Evolutionary conservation across 2,797 vertebrate genomes (phyloP), one percentile per base, ranked within the genome.

Genomic region (Sebastes matsubarae): DNA sequence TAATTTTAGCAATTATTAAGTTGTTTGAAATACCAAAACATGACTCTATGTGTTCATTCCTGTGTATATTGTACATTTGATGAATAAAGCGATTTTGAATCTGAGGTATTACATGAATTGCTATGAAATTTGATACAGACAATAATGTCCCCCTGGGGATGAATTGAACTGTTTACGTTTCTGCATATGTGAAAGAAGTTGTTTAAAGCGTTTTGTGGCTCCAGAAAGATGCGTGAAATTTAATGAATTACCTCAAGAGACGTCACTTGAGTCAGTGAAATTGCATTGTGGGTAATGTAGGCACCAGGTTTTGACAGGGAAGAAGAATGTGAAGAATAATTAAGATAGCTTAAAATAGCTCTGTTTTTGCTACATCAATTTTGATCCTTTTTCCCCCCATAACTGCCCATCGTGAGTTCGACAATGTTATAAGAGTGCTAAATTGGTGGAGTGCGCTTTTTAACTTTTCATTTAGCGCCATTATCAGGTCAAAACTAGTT

Each of bases 91-190:
- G 20, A 9, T 52, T 52, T 0, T 52, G 20, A n/a, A 10, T 52
- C 50, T 52, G 50, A 52, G 20, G 20, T 30, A 27, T 14, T 69
- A 16, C 11, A 64, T 13, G 5, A 20, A 58, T 68, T 67, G 34
- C 14, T 2, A 24, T 42, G 7, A 20, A 2, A 63, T 27, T 16
- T 52, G 8, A 6, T 6, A 11, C 8, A 54, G 55, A 59, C 18
- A 22, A 7, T 54, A 24, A 58, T 59, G 7, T 34, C 13, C 6
- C 36, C 50, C 59, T 25, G 9, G 7, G 29, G 59, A 72, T 68
- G 22, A 63, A 29, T 16, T 36, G 69, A 61, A 61, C 38, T 63
- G 67, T 77, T 80, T 75, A 50, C 29, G 20, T 65, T 25, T 66
- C 9, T 27, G 8, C 11, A n/a, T 11, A 11, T 68, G 20, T 24